Percentiles rank a stretch among this genome's conserved stretches.
These are phyloP conservation scores for Acrocephalus scirpaceus DNA, from an alignment of 2,797 vertebrate genomes.

Conservation along the genomic window DNA sequence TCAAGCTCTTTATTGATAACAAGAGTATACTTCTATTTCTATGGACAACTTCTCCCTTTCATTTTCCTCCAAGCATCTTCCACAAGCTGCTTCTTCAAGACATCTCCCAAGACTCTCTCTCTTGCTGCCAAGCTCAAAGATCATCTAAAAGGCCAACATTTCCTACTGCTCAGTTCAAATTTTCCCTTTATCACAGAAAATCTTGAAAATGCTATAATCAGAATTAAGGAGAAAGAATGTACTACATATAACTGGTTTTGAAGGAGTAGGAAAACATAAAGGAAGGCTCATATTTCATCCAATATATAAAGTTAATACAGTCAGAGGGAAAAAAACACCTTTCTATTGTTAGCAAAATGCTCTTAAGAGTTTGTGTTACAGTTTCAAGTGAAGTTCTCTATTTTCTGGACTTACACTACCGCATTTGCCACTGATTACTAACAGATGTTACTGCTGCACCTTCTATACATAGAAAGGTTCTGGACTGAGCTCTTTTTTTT, in stretches of 20 bases:
- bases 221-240: neutral
- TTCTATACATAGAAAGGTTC: neutral
- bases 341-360: neutral
- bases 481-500: neutral
- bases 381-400: neutral
- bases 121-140: neutral
- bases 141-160: neutral
- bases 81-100: neutral
- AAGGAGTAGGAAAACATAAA: neutral
- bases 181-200: neutral
- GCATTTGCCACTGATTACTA: neutral
- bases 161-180: neutral
- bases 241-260: neutral
- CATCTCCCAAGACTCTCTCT: neutral
- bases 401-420: neutral
- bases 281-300: neutral
- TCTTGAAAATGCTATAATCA: neutral
- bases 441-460: neutral
- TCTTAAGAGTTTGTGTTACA: neutral
- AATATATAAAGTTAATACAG: neutral
- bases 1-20: too few relatives aligned
- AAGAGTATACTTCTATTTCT: neutral
- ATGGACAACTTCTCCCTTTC: neutral
- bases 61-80: neutral
- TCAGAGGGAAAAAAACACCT: rapidly evolving